These are phyloP conservation scores for Eueremaeus valkanovi DNA, from an alignment of 2,888 invertebrate genomes.

Conservation along the genomic window DNA sequence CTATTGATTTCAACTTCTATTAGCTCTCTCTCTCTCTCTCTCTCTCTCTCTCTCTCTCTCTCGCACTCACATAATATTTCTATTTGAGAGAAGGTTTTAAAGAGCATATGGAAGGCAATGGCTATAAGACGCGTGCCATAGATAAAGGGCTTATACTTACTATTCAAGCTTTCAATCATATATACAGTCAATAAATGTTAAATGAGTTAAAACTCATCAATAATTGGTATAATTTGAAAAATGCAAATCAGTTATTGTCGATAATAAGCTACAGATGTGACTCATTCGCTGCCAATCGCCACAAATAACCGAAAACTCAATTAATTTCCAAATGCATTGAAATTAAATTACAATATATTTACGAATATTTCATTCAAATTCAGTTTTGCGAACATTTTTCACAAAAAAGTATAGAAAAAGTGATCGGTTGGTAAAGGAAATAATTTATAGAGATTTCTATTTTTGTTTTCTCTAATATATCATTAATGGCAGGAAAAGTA, in stretches of 20 bases:
- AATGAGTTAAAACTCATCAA: constrained; percentile 6
- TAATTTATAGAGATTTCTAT: neutral
- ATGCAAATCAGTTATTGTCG: neutral
- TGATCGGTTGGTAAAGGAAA: neutral
- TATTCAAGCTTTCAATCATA: neutral
- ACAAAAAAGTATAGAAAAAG: no score
- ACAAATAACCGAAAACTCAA: neutral
- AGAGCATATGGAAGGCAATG: neutral
- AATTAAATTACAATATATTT: no score
- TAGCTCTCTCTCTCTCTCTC: constrained; percentile 17
- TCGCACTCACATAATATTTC: neutral
- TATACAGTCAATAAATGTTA: constrained; percentile 12
- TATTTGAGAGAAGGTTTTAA: neutral
- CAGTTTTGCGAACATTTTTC: no score
- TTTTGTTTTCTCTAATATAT: constrained; percentile 1
- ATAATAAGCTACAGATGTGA: constrained; percentile 8
- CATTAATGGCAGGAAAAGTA: constrained; percentile 20
- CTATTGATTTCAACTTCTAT: no score
- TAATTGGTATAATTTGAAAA: neutral
- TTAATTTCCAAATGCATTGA: no score
- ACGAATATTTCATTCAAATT: no score
- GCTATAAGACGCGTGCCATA: constrained; percentile 7
- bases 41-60: constrained; percentile 9
- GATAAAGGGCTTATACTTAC: neutral
- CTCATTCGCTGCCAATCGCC: neutral